Evolutionary conservation across 2,797 vertebrate genomes (phyloP).

Genomic region (Merluccius polli): DNA sequence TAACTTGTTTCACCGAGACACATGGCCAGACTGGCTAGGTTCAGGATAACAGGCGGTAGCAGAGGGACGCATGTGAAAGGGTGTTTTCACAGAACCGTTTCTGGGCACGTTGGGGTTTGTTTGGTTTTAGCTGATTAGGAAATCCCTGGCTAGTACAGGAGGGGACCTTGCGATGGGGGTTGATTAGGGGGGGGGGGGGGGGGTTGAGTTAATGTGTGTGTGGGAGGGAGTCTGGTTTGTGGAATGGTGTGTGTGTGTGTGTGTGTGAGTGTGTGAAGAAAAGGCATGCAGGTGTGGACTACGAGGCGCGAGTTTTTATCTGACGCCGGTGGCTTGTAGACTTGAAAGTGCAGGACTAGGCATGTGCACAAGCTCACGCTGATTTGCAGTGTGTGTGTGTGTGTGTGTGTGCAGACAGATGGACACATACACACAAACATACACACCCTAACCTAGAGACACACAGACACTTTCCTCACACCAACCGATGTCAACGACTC

Average conservation of each 20-base stretch:
- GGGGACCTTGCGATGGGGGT: neutral
- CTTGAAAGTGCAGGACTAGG: neutral
- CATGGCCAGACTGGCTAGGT: too few species aligned
- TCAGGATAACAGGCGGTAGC: too few species aligned
- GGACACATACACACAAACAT: conserved; percentile 2
- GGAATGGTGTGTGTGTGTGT: too few species aligned
- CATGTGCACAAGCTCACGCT: neutral
- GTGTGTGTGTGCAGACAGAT: too few species aligned
- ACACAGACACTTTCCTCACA: neutral
- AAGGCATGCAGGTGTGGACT: neutral
- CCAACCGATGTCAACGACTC: neutral
- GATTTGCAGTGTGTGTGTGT: neutral
- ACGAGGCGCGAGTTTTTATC: neutral
- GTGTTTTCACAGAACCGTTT: too few species aligned
- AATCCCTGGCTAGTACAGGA: neutral
- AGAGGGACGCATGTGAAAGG: too few species aligned
- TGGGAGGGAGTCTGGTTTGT: too few species aligned
- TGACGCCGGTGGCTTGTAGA: neutral
- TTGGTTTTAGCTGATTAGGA: conserved; percentile 3
- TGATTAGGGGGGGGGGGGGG: neutral
- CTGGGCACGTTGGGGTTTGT: neutral
- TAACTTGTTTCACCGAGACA: too few species aligned
- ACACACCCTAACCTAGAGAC: neutral
- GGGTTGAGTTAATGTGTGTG: neutral
- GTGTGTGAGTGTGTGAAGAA: neutral